Evolutionary conservation across 2,797 vertebrate species (phyloP).

Genomic region (Poeciliopsis infans): DNA sequence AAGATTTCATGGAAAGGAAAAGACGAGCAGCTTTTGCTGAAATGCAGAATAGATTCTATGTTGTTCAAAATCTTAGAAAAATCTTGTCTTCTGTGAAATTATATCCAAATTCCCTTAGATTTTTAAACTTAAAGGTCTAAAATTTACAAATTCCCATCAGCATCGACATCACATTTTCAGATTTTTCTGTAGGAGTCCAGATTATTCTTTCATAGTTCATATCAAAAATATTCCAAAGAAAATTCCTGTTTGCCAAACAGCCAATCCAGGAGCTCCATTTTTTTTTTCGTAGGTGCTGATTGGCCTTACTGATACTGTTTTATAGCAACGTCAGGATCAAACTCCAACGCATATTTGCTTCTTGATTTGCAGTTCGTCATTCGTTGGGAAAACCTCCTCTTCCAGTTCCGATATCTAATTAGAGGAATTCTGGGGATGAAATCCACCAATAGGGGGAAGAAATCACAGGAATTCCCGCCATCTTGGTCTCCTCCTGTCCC

Average conservation of each 20-base stretch:
- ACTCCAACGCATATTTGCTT: not conserved
- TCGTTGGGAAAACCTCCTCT: constrained; percentile 81
- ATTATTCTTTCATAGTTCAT: not conserved
- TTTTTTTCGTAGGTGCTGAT: not conserved
- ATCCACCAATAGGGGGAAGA: constrained; percentile 79
- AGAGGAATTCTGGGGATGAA: constrained; percentile 90
- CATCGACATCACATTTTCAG: not conserved
- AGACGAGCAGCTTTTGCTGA: constrained; percentile 45
- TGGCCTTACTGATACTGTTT: not conserved
- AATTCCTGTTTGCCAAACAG: not conserved
- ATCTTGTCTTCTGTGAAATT: not conserved
- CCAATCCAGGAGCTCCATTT: not conserved
- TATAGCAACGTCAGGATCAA: not conserved
- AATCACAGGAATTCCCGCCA: constrained; percentile 86
- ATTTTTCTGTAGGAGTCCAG: not conserved
- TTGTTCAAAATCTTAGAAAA: not conserved
- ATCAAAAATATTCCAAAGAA: not conserved
- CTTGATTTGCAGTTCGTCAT: constrained; percentile 4
- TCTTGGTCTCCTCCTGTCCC: constrained; percentile 72
- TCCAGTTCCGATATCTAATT: constrained; percentile 87
- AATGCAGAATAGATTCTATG: not conserved
- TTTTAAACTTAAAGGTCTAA: not conserved
- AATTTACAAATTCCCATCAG: not conserved
- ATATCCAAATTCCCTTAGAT: not conserved
- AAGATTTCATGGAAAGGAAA: constrained; percentile 57